Evolutionary conservation across 1,140 invertebrate genomes (phyloP).

Genomic region (Zaprionus kolodkinae): DNA sequence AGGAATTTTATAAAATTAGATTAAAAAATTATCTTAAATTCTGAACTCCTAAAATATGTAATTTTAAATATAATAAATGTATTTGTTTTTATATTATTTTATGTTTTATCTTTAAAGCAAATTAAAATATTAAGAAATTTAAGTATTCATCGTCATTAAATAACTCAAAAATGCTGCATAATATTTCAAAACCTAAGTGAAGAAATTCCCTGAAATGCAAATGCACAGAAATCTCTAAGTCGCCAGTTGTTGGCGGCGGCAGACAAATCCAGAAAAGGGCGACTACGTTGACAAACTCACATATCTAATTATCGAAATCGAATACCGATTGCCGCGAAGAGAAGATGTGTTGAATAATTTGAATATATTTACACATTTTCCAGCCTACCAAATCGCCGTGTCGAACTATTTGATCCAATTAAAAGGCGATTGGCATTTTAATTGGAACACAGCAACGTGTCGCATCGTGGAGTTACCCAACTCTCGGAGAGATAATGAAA

Average conservation of each 20-base stretch:
- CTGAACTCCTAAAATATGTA: neutral
- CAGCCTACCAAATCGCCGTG: neutral
- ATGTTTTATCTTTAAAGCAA: neutral
- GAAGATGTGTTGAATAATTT: slow-evolving; percentile 39
- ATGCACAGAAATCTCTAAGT: neutral
- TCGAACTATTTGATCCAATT: slow-evolving; percentile 61
- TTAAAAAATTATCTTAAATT: neutral
- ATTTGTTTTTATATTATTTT: too few species aligned
- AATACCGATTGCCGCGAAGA: slow-evolving; percentile 6
- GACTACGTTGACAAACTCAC: slow-evolving; percentile 30
- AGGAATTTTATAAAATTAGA: too few species aligned
- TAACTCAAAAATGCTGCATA: slow-evolving; percentile 2
- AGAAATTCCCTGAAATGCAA: slow-evolving; percentile 43
- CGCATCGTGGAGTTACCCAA: slow-evolving; percentile 39
- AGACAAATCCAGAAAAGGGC: slow-evolving; percentile 31
- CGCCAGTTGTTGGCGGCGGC: slow-evolving; percentile 8
- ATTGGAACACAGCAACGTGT: slow-evolving; percentile 49
- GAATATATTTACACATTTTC: slow-evolving; percentile 65
- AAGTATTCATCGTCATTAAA: neutral
- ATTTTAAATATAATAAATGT: neutral
- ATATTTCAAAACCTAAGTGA: slow-evolving; percentile 1
- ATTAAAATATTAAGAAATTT: neutral
- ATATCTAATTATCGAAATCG: slow-evolving; percentile 28
- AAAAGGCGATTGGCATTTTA: slow-evolving; percentile 52
- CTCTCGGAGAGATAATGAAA: slow-evolving; percentile 21